Percentiles rank a stretch among this genome's conserved stretches.
phyloP scores from a whole-genome alignment of 2,888 invertebrate species.

The Blomia tropicalis region DNA sequence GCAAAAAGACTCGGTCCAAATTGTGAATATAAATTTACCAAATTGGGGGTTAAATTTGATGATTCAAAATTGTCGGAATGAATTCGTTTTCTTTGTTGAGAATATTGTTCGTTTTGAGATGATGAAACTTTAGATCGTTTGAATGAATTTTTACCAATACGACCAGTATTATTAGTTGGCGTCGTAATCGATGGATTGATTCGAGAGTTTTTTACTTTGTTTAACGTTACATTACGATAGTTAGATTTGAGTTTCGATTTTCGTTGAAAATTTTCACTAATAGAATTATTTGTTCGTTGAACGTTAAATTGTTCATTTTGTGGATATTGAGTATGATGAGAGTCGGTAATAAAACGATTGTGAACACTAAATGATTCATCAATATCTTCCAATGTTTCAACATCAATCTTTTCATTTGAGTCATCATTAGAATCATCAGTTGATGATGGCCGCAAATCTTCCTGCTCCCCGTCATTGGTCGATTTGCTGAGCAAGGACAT shows the following conservation, averaged over 20 bases:
- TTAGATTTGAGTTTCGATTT: neutral
- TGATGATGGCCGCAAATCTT: neutral
- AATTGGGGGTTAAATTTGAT: neutral
- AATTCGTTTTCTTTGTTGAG: neutral
- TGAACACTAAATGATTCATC: neutral
- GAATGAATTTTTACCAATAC: neutral
- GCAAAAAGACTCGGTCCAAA: slow-evolving; percentile 4
- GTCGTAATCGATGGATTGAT: neutral
- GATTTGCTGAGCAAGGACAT: slow-evolving; percentile 27
- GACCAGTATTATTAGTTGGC: neutral
- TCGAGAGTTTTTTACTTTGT: neutral
- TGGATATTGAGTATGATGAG: neutral
- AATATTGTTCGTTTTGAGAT: no score
- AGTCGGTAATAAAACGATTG: neutral
- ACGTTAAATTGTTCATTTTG: no score
- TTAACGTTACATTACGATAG: neutral
- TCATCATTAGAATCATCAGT: neutral
- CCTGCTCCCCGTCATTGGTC: neutral
- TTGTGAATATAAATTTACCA: neutral
- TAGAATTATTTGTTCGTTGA: no score
- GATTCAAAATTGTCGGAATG: neutral
- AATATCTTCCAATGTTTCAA: slow-evolving; percentile 7
- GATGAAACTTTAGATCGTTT: neutral
- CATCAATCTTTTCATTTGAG: slow-evolving; percentile 3
- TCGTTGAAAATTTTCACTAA: neutral